Conservation (phyloP, 2,888 invertebrate genomes). For the Cinara cedri region DNA sequence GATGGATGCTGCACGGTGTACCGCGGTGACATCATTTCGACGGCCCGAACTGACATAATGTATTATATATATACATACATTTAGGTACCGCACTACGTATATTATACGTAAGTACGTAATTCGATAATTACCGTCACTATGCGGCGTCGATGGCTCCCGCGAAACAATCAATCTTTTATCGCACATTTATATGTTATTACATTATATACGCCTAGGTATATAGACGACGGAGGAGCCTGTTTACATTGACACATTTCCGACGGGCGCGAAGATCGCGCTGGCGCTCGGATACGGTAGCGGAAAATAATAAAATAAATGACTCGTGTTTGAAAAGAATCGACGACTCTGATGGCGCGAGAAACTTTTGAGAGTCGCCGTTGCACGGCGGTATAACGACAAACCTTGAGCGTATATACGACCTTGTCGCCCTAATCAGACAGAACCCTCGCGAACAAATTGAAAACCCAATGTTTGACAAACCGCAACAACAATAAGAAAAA, state of each 20-base stretch:
- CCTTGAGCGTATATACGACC: not conserved
- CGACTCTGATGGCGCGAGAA: not conserved
- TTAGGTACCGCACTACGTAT: too few species aligned
- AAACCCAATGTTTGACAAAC: conserved; percentile 10
- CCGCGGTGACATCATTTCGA: conserved; percentile 45
- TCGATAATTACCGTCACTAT: conserved; percentile 30
- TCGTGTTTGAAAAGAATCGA: not conserved
- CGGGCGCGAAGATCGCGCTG: not conserved
- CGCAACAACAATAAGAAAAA: not conserved
- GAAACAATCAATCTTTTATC: conserved; percentile 52
- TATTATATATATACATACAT: too few species aligned
- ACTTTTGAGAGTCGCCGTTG: not conserved
- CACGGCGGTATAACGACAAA: not conserved
- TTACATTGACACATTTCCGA: conserved; percentile 45
- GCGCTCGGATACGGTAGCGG: not conserved
- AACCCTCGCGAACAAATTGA: not conserved
- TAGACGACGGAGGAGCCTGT: conserved; percentile 10
- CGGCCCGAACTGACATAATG: conserved; percentile 3
- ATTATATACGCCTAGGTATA: too few species aligned
- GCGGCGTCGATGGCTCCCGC: not conserved
- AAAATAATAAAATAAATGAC: not conserved
- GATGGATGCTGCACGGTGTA: conserved; percentile 23
- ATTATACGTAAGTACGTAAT: not conserved
- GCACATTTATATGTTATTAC: not conserved
- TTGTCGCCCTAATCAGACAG: conserved; percentile 26